These are phyloP conservation scores for Drosophila stalkeri DNA, from an alignment of 2,888 invertebrate species.

Conservation along the genomic window DNA sequence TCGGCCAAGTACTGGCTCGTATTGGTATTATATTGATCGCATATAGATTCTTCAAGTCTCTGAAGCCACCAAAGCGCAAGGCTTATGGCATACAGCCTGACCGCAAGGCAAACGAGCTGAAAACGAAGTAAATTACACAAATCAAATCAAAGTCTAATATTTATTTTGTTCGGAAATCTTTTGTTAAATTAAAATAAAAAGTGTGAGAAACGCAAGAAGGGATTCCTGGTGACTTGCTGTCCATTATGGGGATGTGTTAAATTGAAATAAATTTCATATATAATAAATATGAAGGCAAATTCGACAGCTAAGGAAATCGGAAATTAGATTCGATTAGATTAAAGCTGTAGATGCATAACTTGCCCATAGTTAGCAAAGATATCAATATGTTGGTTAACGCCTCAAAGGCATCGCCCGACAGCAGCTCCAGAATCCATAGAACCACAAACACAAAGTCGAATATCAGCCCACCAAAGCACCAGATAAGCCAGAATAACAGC, in stretches of 20 bases:
- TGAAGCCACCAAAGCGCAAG: conserved; percentile 6
- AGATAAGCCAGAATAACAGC: conserved; percentile 55
- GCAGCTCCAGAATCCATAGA: conserved; percentile 51
- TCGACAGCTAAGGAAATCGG: conserved; percentile 45
- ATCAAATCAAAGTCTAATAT: not conserved
- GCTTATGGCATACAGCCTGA: not conserved
- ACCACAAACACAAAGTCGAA: conserved; percentile 52
- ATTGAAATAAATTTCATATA: conserved; percentile 58
- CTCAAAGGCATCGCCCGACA: conserved; percentile 59
- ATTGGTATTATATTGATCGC: conserved; percentile 29
- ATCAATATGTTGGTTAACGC: conserved; percentile 67
- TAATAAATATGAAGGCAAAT: conserved; percentile 55
- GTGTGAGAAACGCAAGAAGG: conserved; percentile 8
- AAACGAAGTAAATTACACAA: conserved; percentile 9
- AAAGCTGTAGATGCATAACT: not conserved
- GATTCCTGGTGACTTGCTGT: not conserved
- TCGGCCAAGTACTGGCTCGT: conserved; percentile 32
- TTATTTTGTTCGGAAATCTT: conserved; percentile 23
- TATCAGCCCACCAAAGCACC: conserved; percentile 49
- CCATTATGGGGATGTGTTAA: conserved; percentile 3
- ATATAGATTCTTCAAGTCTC: conserved; percentile 24
- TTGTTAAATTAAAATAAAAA: conserved; percentile 30
- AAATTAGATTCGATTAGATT: not conserved
- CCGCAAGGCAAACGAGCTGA: not conserved
- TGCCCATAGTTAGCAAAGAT: conserved; percentile 62